Conservation (phyloP, 2,113 vertebrate species). For the Ophiodon elongatus region DNA sequence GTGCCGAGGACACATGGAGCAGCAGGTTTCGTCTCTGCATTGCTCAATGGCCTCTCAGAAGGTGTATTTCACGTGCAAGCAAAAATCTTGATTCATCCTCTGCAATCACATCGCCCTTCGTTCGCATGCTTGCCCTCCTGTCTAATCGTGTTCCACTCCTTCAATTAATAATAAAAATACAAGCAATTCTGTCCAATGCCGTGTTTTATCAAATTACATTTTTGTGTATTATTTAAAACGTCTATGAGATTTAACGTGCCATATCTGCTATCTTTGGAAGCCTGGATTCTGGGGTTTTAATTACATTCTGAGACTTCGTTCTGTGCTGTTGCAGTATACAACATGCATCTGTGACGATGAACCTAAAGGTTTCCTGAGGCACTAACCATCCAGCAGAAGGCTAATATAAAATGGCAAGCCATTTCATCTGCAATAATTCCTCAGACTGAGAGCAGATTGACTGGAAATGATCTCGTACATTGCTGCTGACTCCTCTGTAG, state of each 20-base stretch:
- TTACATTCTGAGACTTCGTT: not conserved
- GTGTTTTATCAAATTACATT: not conserved
- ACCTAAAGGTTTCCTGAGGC: not conserved
- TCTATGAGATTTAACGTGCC: too few relatives aligned
- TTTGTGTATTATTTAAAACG: not conserved
- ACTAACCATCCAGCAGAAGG: not conserved
- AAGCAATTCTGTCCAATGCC: not conserved
- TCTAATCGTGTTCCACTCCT: not conserved
- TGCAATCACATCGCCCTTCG: not conserved
- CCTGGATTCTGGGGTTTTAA: not conserved
- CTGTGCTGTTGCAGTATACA: not conserved
- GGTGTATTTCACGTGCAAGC: conserved; percentile 2
- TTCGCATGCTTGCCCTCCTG: not conserved
- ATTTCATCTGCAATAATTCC: not conserved
- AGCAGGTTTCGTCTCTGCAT: not conserved
- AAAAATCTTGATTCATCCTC: not conserved
- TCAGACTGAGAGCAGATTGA: conserved; percentile 2
- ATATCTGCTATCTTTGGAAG: not conserved
- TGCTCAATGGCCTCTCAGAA: not conserved
- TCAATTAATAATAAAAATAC: not conserved
- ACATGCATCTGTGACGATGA: not conserved
- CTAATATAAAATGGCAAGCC: not conserved
- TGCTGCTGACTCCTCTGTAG: conserved; percentile 46
- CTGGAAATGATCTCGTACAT: conserved; percentile 4
- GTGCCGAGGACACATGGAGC: not conserved